phyloP scores from a whole-genome alignment of 1,140 invertebrate species.

The Drosophila funebris region DNA sequence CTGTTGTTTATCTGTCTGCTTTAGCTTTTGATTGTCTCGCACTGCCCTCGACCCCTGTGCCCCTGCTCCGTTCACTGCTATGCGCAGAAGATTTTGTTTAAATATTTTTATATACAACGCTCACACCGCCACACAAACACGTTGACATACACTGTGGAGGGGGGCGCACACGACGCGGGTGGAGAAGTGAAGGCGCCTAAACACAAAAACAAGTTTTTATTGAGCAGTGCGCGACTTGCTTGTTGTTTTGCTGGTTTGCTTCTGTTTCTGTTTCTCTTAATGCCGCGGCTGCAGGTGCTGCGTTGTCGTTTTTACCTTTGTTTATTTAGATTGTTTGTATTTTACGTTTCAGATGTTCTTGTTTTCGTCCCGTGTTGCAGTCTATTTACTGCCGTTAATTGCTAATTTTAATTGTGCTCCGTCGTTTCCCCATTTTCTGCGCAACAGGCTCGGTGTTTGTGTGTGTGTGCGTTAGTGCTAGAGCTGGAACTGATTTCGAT shows the following conservation, averaged over 20 bases:
- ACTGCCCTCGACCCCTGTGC: slow-evolving; percentile 36
- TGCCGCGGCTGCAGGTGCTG: slow-evolving; percentile 23
- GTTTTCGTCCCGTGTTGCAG: slow-evolving; percentile 22
- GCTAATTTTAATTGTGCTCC: slow-evolving; percentile 48
- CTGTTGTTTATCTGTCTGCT: slow-evolving; percentile 74
- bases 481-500: no score
- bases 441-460: no score
- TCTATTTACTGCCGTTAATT: slow-evolving; percentile 64
- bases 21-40: slow-evolving; percentile 34
- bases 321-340: slow-evolving; percentile 61
- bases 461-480: no score
- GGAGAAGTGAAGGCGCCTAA: slow-evolving; percentile 33
- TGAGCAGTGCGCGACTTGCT: slow-evolving; percentile 57
- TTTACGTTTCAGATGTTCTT: slow-evolving; percentile 52
- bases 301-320: slow-evolving; percentile 49
- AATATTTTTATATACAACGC: slow-evolving; percentile 55
- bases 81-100: slow-evolving; percentile 70
- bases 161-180: neutral
- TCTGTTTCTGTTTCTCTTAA: slow-evolving; percentile 39
- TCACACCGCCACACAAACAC: slow-evolving; percentile 25
- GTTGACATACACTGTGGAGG: neutral
- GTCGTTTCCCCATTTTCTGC: slow-evolving; percentile 45
- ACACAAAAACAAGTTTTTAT: slow-evolving; percentile 73
- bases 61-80: slow-evolving; percentile 6
- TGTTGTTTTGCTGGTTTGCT: slow-evolving; percentile 61